These are phyloP conservation scores for Himalopsyche anomala DNA, from an alignment of 2,888 invertebrate genomes.

Conservation along the genomic window DNA sequence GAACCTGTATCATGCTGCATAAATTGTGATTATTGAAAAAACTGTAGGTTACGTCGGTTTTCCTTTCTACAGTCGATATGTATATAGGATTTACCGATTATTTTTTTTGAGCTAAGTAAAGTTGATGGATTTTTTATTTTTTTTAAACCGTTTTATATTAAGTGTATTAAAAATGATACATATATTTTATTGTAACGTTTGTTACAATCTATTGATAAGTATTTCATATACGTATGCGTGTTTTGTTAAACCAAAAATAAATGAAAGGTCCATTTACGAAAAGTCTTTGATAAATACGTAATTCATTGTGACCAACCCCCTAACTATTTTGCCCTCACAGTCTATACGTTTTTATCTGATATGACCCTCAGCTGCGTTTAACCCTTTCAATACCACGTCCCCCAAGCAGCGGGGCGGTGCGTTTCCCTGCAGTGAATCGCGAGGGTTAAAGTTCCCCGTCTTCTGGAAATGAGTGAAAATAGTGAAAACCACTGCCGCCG, in stretches of 20 bases:
- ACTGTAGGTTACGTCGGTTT: too few relatives aligned
- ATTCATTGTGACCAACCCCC: constrained; percentile 61
- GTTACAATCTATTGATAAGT: not conserved
- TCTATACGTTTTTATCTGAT: constrained; percentile 60
- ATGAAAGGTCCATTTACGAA: constrained; percentile 23
- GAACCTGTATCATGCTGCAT: too few relatives aligned
- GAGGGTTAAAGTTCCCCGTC: constrained; percentile 16
- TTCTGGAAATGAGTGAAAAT: constrained; percentile 62
- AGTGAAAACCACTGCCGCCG: constrained; percentile 60
- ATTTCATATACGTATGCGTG: not conserved
- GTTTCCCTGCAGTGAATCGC: not conserved
- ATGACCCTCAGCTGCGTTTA: constrained; percentile 63
- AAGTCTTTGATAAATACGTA: constrained; percentile 55
- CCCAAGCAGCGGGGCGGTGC: not conserved
- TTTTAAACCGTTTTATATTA: too few relatives aligned
- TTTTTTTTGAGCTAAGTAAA: too few relatives aligned
- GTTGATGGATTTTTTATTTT: too few relatives aligned
- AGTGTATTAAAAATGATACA: not conserved
- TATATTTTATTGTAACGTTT: not conserved
- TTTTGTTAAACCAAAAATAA: not conserved
- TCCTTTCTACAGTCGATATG: too few relatives aligned
- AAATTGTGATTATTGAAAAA: too few relatives aligned
- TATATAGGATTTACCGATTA: too few relatives aligned
- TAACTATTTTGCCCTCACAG: constrained; percentile 51
- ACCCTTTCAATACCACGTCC: constrained; percentile 54